phyloP scores from a whole-genome alignment of 2,113 vertebrate species.

The Ancistrus triradiatus region DNA sequence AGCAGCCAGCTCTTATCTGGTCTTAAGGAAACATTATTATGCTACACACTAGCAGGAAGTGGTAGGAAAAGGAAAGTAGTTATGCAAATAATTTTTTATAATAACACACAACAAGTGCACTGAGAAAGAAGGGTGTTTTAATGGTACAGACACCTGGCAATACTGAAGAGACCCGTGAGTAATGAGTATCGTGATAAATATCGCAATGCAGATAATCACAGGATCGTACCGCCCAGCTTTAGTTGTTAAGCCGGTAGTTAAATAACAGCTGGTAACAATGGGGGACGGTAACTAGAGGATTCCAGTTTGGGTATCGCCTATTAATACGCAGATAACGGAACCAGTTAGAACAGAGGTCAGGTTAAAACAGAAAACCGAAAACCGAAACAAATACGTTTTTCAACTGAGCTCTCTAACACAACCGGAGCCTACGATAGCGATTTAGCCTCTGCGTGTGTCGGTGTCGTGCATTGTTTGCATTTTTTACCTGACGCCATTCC shows the following conservation, averaged over 20 bases:
- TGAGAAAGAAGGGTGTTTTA: too few relatives aligned
- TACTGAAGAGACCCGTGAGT: too few relatives aligned
- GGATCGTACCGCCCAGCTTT: background rate
- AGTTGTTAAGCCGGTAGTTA: background rate
- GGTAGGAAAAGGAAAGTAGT: too few relatives aligned
- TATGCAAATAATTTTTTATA: too few relatives aligned
- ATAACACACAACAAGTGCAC: too few relatives aligned
- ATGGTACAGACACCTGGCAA: background rate
- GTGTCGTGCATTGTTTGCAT: background rate
- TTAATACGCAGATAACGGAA: background rate
- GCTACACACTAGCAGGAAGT: too few relatives aligned
- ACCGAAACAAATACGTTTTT: background rate
- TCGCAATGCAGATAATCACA: background rate
- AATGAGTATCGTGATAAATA: too few relatives aligned
- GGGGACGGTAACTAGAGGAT: background rate
- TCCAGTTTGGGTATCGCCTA: background rate
- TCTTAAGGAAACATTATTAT: too few relatives aligned
- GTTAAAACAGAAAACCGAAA: background rate
- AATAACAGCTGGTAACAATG: background rate
- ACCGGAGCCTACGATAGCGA: background rate
- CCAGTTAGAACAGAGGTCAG: background rate
- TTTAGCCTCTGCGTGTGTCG: too few relatives aligned
- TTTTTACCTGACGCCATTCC: slow-evolving; percentile 61
- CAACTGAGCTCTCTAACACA: too few relatives aligned
- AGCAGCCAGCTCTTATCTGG: too few relatives aligned